These are phyloP conservation scores for Cryptocephalus moraei DNA, from an alignment of 2,888 invertebrate species.

Conservation along the genomic window DNA sequence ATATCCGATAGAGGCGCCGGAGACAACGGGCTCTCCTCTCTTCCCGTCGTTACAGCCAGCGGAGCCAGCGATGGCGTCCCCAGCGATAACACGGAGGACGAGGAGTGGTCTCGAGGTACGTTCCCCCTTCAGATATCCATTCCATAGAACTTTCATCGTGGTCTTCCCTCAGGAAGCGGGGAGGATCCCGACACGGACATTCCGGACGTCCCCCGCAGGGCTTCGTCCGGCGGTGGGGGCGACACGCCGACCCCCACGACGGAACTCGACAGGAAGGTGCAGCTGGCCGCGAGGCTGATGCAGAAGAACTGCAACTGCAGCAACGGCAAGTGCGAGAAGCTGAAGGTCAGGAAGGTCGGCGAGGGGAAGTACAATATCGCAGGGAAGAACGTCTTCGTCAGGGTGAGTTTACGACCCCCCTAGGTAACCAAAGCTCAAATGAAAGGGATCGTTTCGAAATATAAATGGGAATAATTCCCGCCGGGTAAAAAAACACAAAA, in stretches of 20 bases:
- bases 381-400: slow-evolving; percentile 76
- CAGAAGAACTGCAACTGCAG: slow-evolving; percentile 66
- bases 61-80: slow-evolving; percentile 49
- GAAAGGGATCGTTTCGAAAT: no score
- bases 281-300: slow-evolving; percentile 59
- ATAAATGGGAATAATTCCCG: no score
- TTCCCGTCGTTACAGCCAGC: slow-evolving; percentile 29
- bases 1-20: slow-evolving; percentile 18
- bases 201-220: slow-evolving; percentile 33
- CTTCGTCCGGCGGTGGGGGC: slow-evolving; percentile 11
- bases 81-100: slow-evolving; percentile 56
- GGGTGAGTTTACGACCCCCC: slow-evolving; percentile 49
- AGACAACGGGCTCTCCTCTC: slow-evolving; percentile 9
- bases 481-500: no score
- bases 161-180: slow-evolving; percentile 39
- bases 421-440: no score
- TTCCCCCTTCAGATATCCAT: not conserved
- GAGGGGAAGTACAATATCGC: slow-evolving; percentile 83
- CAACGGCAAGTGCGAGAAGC: slow-evolving; percentile 58
- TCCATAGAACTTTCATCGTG: not conserved
- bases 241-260: slow-evolving; percentile 37
- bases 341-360: slow-evolving; percentile 70
- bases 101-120: slow-evolving; percentile 55
- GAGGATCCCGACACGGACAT: slow-evolving; percentile 54
- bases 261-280: slow-evolving; percentile 64